phyloP scores from a whole-genome alignment of 1,140 invertebrate genomes.

The Polyergus mexicanus region DNA sequence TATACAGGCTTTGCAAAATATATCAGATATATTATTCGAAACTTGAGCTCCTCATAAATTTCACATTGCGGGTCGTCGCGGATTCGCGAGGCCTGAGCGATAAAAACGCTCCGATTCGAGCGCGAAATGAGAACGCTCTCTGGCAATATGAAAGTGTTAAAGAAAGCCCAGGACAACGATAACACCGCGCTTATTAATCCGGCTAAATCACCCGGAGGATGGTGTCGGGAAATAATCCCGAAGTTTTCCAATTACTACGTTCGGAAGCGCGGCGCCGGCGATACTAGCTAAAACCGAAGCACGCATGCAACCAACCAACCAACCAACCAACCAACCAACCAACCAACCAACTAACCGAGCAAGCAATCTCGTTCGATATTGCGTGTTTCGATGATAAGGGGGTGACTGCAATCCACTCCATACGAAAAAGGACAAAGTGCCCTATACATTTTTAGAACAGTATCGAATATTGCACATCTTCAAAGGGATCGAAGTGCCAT shows the following conservation, averaged over 20 bases:
- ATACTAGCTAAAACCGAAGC: constrained; percentile 22
- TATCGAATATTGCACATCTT: constrained; percentile 6
- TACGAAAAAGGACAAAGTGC: neutral
- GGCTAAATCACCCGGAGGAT: constrained; percentile 46
- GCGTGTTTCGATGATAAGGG: neutral
- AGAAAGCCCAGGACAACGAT: constrained; percentile 56
- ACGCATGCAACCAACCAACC: constrained; percentile 45
- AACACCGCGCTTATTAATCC: constrained; percentile 61
- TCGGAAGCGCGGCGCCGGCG: constrained; percentile 11
- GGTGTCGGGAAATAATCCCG: constrained; percentile 45
- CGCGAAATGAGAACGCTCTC: constrained; percentile 17
- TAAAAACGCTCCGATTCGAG: constrained; percentile 28
- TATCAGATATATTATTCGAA: constrained; percentile 19
- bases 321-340: constrained; percentile 2
- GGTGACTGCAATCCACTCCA: constrained; percentile 4
- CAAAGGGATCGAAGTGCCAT: neutral
- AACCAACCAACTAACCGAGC: too few species aligned
- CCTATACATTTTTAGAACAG: constrained; percentile 2
- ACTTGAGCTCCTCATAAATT: constrained; percentile 25
- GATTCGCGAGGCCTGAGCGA: constrained; percentile 2
- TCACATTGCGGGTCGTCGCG: constrained; percentile 9
- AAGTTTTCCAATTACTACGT: constrained; percentile 62
- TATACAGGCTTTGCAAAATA: constrained; percentile 21
- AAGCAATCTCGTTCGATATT: constrained; percentile 39
- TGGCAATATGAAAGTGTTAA: constrained; percentile 45